These are phyloP conservation scores for Rhabdomys pumilio DNA, from an alignment of 2,797 vertebrate species.

Conservation along the genomic window DNA sequence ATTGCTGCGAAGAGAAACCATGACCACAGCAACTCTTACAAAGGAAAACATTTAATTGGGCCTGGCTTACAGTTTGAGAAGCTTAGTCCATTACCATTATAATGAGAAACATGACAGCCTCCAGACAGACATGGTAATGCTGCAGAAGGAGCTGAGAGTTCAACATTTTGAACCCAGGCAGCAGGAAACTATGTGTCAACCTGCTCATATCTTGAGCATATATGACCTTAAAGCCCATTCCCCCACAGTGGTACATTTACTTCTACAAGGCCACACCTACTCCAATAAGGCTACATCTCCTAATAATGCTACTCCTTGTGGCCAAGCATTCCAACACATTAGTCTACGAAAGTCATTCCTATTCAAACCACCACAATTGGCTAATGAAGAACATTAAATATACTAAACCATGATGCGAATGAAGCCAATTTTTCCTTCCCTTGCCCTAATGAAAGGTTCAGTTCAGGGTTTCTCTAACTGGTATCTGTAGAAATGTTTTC, in stretches of 20 bases:
- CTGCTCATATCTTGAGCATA: not conserved
- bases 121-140: not conserved
- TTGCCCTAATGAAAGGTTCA: constrained; percentile 5
- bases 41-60: not conserved
- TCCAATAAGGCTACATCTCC: not conserved
- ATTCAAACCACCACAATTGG: not conserved
- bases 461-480: not conserved
- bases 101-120: not conserved
- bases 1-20: not conserved
- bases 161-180: not conserved
- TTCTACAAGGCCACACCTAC: not conserved
- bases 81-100: not conserved
- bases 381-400: not conserved
- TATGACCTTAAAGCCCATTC: not conserved
- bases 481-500: not conserved
- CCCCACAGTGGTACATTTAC: not conserved
- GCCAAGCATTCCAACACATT: not conserved
- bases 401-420: not conserved
- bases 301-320: not conserved
- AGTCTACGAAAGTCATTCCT: not conserved
- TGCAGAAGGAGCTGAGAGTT: not conserved
- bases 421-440: constrained; percentile 1
- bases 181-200: not conserved
- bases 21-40: not conserved
- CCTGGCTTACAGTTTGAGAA: no score